phyloP scores from a whole-genome alignment of 2,888 invertebrate species.

The Drosophila kanekoi region DNA sequence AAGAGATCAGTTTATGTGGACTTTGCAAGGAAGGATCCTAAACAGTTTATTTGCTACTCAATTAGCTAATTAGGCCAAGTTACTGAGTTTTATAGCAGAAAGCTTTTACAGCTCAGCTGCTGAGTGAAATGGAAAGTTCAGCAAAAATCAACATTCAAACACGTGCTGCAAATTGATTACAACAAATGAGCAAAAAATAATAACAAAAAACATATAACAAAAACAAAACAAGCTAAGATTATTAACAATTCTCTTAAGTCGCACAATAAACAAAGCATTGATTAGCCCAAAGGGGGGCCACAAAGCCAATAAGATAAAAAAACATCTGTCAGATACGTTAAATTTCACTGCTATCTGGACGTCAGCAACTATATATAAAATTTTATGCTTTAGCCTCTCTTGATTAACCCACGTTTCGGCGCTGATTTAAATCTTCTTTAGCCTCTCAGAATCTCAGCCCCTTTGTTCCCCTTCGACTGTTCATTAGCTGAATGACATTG shows the following conservation, averaged over 20 bases:
- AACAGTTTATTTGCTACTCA: no score
- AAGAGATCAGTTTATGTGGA: not conserved
- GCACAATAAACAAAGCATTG: conserved; percentile 47
- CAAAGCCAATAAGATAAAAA: conserved; percentile 6
- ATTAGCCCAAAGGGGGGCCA: conserved; percentile 45
- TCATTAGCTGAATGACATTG: conserved; percentile 53
- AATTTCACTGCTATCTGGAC: conserved; percentile 32
- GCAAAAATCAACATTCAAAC: conserved; percentile 44
- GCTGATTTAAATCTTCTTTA: conserved; percentile 61
- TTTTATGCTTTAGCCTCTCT: conserved; percentile 2
- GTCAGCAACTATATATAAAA: conserved; percentile 12
- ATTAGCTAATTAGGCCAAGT: not conserved
- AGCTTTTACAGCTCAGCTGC: not conserved
- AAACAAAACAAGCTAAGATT: conserved; percentile 33
- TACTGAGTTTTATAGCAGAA: conserved; percentile 9
- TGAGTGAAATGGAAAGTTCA: conserved; percentile 70
- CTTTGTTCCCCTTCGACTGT: conserved; percentile 21
- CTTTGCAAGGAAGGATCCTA: no score
- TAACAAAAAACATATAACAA: not conserved
- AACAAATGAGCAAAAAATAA: conserved; percentile 41
- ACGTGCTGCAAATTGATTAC: conserved; percentile 72
- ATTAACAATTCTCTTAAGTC: conserved; percentile 45
- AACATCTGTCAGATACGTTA: conserved; percentile 28
- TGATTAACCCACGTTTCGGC: conserved; percentile 27
- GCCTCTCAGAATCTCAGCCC: conserved; percentile 7